Base-by-base conservation (phyloP, 92 coral and sea anemone genomes). In the Parazoanthus swiftii region DNA sequence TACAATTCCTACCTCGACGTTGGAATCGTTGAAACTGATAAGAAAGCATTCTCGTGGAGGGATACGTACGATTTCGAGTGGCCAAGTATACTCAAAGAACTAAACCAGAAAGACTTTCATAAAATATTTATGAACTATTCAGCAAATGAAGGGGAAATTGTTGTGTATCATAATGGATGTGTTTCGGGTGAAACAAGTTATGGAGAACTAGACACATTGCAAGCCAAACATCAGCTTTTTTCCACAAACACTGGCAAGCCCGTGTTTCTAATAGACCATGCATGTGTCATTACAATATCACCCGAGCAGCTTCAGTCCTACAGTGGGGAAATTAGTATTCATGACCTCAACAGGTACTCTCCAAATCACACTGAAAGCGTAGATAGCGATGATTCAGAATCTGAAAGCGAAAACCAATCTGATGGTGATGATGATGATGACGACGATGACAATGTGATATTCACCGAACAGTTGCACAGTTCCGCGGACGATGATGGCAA, bases 131-230 rank as follows among this genome's bases (percentile, higher is more conserved):
- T 1, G 0, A 43, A 43, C 58, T 76, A 76, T 76, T n/a, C 21
- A 43, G 35, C 33, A 16, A 23, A 39, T 7, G 1, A 38, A 42
- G 18, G 43, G 0, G 29, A 15, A 0, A 9, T 76, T 38, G 80
- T 43, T 23, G 80, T 76, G 13, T 42, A 76, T 38, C 80, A 76
- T 46, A 76, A 76, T 43, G 80, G 80, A 42, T 23, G 15, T 23
- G 46, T 20, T 76, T 76, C 80, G 3, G 26, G 80, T 39, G 25
- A 0, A 11, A 43, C 29, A 21, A 76, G 80, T n/a, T 42, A 16
- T 20, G 80, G 80, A 6, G 8, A 14, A 76, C 58, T 76, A 35
- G 8, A 18, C 21, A 20, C 11, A 29, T 23, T 76, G 58, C 3
- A 23, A 7, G 6, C 43, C 23, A 42, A 43, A 18, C 2, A 0